phyloP scores from a whole-genome alignment of 2,113 vertebrate species.

The Pogona vitticeps region DNA sequence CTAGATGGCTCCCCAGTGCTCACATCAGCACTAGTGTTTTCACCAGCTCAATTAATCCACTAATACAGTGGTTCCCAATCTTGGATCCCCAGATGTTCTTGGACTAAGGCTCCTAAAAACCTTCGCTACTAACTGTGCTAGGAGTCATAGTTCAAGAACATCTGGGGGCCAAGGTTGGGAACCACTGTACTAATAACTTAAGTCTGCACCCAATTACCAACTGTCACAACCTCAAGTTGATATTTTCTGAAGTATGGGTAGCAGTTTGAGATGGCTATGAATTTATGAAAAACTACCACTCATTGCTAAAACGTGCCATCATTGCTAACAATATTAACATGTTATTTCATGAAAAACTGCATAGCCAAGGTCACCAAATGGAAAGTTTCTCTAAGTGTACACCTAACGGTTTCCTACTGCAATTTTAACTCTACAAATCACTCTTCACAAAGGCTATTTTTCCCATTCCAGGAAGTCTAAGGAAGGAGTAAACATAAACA shows the following conservation, averaged over 20 bases:
- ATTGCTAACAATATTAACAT: neutral
- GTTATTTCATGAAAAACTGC: neutral
- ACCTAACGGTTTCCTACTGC: neutral
- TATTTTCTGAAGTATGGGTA: too few relatives aligned
- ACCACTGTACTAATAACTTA: too few relatives aligned
- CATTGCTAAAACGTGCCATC: neutral
- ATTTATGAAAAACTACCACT: neutral
- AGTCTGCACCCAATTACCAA: neutral
- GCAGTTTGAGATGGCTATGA: too few relatives aligned
- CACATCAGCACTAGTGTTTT: neutral
- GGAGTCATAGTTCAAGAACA: too few relatives aligned
- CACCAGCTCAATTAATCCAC: neutral
- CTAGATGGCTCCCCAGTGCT: too few relatives aligned
- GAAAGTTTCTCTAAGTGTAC: neutral
- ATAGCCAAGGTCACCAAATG: neutral
- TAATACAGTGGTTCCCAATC: neutral
- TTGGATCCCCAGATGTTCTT: too few relatives aligned
- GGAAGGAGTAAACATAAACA: slow-evolving; percentile 14
- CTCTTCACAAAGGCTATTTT: slow-evolving; percentile 1
- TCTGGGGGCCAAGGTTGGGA: too few relatives aligned
- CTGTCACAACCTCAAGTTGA: too few relatives aligned
- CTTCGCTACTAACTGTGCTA: too few relatives aligned
- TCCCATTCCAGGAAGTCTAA: neutral
- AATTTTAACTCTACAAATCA: neutral
- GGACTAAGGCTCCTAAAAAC: too few relatives aligned